Evolutionary conservation across 1,140 invertebrate species (phyloP).

Genomic region (Paralvinella palmiformis): DNA sequence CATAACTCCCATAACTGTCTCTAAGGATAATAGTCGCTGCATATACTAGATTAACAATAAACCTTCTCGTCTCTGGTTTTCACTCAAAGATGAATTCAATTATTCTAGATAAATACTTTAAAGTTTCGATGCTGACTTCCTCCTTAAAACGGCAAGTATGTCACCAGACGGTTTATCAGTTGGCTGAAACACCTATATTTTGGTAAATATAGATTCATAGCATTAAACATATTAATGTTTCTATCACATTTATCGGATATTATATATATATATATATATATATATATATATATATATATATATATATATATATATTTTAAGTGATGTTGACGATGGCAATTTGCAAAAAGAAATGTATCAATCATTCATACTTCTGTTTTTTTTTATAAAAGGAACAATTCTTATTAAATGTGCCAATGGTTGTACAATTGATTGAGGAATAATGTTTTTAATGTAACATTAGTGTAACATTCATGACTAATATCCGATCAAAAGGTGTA

Average conservation of each 20-base stretch:
- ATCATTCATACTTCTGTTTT: not conserved
- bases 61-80: too few relatives aligned
- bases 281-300: not conserved
- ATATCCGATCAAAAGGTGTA: too few relatives aligned
- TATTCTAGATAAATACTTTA: not conserved
- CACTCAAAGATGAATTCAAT: too few relatives aligned
- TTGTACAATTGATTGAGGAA: too few relatives aligned
- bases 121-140: slow-evolving; percentile 9
- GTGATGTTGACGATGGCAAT: not conserved
- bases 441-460: too few relatives aligned
- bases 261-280: not conserved
- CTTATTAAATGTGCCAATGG: too few relatives aligned
- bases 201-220: slow-evolving; percentile 45
- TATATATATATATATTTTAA: not conserved
- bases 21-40: too few relatives aligned
- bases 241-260: not conserved
- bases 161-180: slow-evolving; percentile 70
- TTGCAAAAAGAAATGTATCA: not conserved
- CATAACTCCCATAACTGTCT: too few relatives aligned
- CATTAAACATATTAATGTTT: not conserved
- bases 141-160: slow-evolving; percentile 61
- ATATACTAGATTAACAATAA: too few relatives aligned
- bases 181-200: slow-evolving; percentile 64
- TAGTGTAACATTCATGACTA: too few relatives aligned
- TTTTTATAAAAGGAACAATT: too few relatives aligned